Evolutionary conservation across 1,140 invertebrate genomes (phyloP).

Genomic region (Drosophila watanabei): DNA sequence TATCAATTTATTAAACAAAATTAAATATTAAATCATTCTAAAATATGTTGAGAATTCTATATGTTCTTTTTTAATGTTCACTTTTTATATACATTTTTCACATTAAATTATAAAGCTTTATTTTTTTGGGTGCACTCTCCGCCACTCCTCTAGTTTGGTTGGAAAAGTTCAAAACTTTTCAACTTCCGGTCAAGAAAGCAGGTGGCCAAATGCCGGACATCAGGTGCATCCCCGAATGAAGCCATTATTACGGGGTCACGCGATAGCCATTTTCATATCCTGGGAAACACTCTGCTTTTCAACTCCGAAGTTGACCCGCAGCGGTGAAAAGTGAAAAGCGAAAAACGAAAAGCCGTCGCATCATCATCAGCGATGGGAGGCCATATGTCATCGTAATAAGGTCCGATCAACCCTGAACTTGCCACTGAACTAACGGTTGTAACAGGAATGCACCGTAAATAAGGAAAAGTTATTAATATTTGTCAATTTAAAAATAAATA

Average conservation of each 20-base stretch:
- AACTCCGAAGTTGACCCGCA: constrained; percentile 43
- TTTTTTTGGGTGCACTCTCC: neutral
- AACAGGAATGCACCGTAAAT: neutral
- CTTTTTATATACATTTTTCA: no score
- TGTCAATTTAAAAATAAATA: neutral
- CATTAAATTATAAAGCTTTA: neutral
- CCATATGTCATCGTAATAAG: constrained; percentile 83
- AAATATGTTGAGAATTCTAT: neutral
- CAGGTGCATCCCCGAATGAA: constrained; percentile 81
- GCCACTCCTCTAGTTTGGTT: constrained; percentile 2
- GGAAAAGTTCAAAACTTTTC: constrained; percentile 81
- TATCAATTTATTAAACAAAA: neutral
- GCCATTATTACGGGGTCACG: constrained; percentile 70
- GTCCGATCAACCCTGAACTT: constrained; percentile 49
- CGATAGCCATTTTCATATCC: constrained; percentile 45
- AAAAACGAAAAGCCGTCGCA: constrained; percentile 77
- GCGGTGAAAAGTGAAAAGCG: constrained; percentile 75
- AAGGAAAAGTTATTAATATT: neutral
- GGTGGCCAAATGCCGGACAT: constrained; percentile 63
- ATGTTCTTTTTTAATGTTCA: neutral
- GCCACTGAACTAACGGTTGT: constrained; percentile 31
- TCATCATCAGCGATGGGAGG: constrained; percentile 62
- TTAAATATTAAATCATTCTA: neutral
- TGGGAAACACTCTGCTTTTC: constrained; percentile 54
- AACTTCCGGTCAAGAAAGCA: constrained; percentile 83